phyloP scores from a whole-genome alignment of 2,113 vertebrate species.

The Sterrhoptilus dennistouni region DNA sequence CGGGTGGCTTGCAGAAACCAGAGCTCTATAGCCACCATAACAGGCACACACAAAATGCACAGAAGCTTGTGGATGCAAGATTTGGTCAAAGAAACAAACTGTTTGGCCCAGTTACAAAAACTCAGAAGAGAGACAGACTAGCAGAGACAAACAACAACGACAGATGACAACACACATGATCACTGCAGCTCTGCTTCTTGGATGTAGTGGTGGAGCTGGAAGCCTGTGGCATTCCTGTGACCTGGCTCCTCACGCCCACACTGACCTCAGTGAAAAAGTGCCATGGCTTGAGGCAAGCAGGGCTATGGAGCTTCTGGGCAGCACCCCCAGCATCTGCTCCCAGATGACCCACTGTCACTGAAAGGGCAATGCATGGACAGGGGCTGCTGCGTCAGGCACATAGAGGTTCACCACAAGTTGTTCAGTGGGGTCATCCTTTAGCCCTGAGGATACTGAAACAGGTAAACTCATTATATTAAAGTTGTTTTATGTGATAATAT shows the following conservation, averaged over 20 bases:
- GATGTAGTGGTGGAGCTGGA: background rate
- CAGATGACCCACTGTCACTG: background rate
- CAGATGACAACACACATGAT: rapidly evolving
- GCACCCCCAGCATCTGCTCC: background rate
- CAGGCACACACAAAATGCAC: background rate
- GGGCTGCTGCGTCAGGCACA: background rate
- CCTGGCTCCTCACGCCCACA: background rate
- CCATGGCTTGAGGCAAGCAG: background rate
- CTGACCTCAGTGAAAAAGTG: background rate
- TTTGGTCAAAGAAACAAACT: background rate
- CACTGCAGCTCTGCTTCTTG: background rate
- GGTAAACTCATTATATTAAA: background rate
- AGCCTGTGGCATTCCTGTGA: background rate
- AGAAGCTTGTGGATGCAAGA: background rate
- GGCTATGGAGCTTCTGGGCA: background rate
- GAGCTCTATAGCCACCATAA: background rate
- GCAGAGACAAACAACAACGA: background rate
- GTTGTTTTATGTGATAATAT: background rate
- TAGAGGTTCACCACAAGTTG: background rate
- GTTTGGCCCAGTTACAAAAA: background rate
- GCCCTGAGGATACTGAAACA: background rate
- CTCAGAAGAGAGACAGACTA: background rate
- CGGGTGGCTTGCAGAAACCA: background rate
- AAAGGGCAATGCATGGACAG: background rate
- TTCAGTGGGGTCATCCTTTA: background rate